These are phyloP conservation scores for Stomorhina lunata DNA, from an alignment of 2,888 invertebrate species.

Conservation along the genomic window DNA sequence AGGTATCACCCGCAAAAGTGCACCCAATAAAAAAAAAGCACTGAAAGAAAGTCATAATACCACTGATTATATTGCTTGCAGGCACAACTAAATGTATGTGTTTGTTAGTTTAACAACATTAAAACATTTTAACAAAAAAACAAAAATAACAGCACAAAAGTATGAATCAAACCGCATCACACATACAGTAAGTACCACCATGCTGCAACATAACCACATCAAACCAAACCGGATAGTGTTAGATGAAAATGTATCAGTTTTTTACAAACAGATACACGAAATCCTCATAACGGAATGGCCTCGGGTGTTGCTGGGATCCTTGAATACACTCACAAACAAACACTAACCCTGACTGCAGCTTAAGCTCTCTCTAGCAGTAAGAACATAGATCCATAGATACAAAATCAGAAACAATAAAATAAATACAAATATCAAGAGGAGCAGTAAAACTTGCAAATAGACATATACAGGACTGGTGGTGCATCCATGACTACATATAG, in stretches of 20 bases:
- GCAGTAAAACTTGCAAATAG: neutral
- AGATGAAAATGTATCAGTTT: neutral
- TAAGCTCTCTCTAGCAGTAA: neutral
- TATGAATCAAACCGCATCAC: constrained; percentile 34
- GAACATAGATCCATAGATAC: neutral
- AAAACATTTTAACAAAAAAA: no score
- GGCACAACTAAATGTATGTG: neutral
- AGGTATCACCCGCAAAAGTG: constrained; percentile 24
- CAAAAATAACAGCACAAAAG: constrained; percentile 14
- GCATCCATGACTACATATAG: constrained; percentile 1
- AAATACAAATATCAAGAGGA: neutral
- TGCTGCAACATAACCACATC: neutral
- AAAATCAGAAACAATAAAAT: neutral
- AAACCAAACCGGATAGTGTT: constrained; percentile 19
- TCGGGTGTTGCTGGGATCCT: constrained; percentile 33
- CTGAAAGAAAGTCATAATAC: neutral
- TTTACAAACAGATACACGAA: neutral
- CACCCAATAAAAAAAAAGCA: neutral
- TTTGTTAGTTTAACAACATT: constrained; percentile 17
- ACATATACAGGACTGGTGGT: neutral
- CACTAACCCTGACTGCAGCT: neutral
- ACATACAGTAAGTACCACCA: neutral
- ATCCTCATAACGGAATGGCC: neutral
- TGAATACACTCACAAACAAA: neutral
- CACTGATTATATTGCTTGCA: constrained; percentile 11